Evolutionary conservation across 2,113 vertebrate species (phyloP), one percentile per base, ranked within the genome.

Genomic region (Takifugu flavidus): DNA sequence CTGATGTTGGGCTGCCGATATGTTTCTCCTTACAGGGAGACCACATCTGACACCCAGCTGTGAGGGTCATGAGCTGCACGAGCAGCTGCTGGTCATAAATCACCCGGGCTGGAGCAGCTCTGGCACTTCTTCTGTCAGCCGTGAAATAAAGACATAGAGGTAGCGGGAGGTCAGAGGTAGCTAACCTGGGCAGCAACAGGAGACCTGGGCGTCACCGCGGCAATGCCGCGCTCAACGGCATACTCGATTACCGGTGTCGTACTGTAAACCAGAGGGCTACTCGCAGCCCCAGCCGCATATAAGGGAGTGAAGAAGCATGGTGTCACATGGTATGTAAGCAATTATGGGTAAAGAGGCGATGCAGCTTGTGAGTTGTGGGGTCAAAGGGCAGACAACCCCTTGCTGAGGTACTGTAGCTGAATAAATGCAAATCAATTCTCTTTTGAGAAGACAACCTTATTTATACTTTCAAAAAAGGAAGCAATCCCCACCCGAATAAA

Each of bases 31-130:
- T 84, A 78, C 81, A 83, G 70, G 76, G 77, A 79, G 86, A 82
- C 83, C 86, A 89, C 88, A 89, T 89, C 88, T 89, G 88, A 89
- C 86, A 86, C 77, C 88, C 88, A 89, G 88, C 88, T 89, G 88
- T 82, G 86, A 63, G 77, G 88, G 87, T 85, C 86, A 77, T 67
- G 81, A 79, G 82, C 85, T 82, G 72, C 75, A 69, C 67, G 54
- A 83, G 84, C 88, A 89, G 86, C 86, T 89, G 88, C 81, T 76
- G 86, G 82, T 88, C 88, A 88, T 89, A 89, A 89, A 89, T 89
- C 88, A 89, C 82, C 78, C 82, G 67, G 72, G 79, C 81, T 75
- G 53, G 84, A 86, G 86, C 81, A 85, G 82, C 79, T 80, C 81
- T 89, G 88, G 88, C 88, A 89, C 82, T 85, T 77, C 78, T 85